Base-by-base conservation (phyloP, 1,140 invertebrate genomes). In the Arion vulgaris region DNA sequence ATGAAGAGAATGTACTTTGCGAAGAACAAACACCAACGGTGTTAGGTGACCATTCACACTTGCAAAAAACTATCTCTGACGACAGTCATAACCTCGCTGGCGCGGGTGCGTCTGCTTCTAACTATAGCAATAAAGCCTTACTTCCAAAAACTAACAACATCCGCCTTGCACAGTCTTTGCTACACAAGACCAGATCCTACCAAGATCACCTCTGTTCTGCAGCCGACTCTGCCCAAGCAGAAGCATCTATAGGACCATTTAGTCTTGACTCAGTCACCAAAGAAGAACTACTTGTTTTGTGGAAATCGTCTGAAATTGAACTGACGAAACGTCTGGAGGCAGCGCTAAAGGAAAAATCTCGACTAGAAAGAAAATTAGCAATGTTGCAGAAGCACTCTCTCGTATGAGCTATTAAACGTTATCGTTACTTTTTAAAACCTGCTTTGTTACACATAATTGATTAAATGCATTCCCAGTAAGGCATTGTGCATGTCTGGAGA, bases 231-330 rank as follows among this genome's bases (percentile, higher is more conserved):
- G 41, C 57, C 57, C 39, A 73, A 57, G 57, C 45, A 7, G 32
- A 41, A 15, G 49, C 39, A 13, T 62, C 51, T 38, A 41, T 88
- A 13, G 68, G 78, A 13, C 83, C 86, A 17, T 80, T 84, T 79
- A 90, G 79, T 62, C 69, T 88, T 28, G 89, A 92, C 72, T 79
- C 86, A 15, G 90, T 96, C 79, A 94, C 94, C 38, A 95, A 95
- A 91, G 95, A 95, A 71, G 95, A 96, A 87, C 89, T 96, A 13
- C 94, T 95, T 74, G 89, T 94, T 80, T 90, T 96, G 83, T 96
- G 95, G 95, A 93, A 95, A 86, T 95, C 94, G 85, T 95, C 95
- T 13, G 95, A 96, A 90, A 93, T 94, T 53, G 95, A 95, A 87
- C 91, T 95, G 23, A 92, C 94, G 80, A 94, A 94, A 85, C 93